Evolutionary conservation across 2,888 invertebrate genomes (phyloP).

Genomic region (Invenusta paracnida): DNA sequence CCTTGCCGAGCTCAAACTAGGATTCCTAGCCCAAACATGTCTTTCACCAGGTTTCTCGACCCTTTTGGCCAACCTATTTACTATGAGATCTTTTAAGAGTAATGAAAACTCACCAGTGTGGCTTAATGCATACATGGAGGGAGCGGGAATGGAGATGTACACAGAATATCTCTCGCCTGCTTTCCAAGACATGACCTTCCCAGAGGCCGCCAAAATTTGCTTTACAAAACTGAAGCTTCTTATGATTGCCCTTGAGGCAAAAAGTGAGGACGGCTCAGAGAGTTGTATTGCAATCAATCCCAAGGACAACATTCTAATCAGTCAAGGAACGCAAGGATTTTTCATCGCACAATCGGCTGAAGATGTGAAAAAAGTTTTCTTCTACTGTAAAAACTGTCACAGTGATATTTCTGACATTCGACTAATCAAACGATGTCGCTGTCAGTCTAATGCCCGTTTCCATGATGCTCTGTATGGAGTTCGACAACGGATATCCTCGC

Average conservation of each 20-base stretch:
- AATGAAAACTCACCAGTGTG: slow-evolving; percentile 84
- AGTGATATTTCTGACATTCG: slow-evolving; percentile 55
- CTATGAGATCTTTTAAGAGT: slow-evolving; percentile 73
- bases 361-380: slow-evolving; percentile 71
- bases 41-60: slow-evolving; percentile 99
- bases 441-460: slow-evolving; percentile 15
- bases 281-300: slow-evolving; percentile 99
- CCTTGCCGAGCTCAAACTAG: slow-evolving; percentile 92
- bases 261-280: slow-evolving; percentile 70
- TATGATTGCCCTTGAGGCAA: slow-evolving; percentile 93
- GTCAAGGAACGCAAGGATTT: slow-evolving; percentile 97
- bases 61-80: slow-evolving; percentile 99
- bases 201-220: slow-evolving; percentile 99
- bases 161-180: slow-evolving; percentile 98
- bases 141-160: slow-evolving; percentile 99
- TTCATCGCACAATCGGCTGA: slow-evolving; percentile 89
- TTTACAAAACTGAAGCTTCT: slow-evolving; percentile 95
- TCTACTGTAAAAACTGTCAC: slow-evolving; percentile 98
- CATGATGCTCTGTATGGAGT: slow-evolving; percentile 30
- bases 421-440: slow-evolving; percentile 16
- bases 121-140: slow-evolving; percentile 99
- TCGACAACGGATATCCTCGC: not conserved
- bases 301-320: slow-evolving; percentile 69
- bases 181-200: slow-evolving; percentile 98
- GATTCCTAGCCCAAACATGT: slow-evolving; percentile 99